Evolutionary conservation across 2,113 vertebrate genomes (phyloP), one percentile per base, ranked within the genome.

Genomic region (Echinops telfairi): DNA sequence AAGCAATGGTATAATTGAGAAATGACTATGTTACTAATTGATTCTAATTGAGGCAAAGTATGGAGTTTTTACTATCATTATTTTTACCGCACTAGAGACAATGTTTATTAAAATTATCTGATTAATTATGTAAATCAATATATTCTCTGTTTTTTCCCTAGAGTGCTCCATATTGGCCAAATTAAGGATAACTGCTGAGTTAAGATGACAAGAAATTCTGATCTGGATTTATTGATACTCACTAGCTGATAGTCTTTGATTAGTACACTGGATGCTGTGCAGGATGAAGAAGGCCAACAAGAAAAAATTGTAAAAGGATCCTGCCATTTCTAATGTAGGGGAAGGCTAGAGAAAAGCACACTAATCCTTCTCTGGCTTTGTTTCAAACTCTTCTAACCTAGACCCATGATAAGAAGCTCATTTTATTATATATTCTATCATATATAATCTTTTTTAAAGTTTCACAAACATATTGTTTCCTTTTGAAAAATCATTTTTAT

Each of bases 21-120:
- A 96, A 95, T 97, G 95, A 92, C 92, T 94, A 93, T 92, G 83
- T 93, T 94, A 79, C 93, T 97, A 97, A 97, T 97, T 97, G 96
- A 97, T 96, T 93, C 94, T 97, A 96, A 97, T 96, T 81, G 90
- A 94, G 83, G 77, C 58, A 92, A 97, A 96, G 62, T 91, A 87
- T 91, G 80, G 93, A 93, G 86, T 90, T 90, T 96, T 93, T 91
- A 17, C n/a, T 95, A 95, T 94, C 86, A 68, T 89, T 40, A 4
- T 88, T 97, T 96, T 93, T 93, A 79, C 75, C 81, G 73, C 3
- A 82, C 68, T 92, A 82, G 81, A 89, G 93, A 96, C n/a, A 79
- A 93, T 93, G 88, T 91, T 95, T 92, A 93, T 89, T 91, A 91
- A 96, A 95, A 91, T 97, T 68, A 96, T 95, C 31, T 83, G 73